These are phyloP conservation scores for Tenualosa thibaudeaui DNA, from an alignment of 2,797 vertebrate species.

Conservation along the genomic window DNA sequence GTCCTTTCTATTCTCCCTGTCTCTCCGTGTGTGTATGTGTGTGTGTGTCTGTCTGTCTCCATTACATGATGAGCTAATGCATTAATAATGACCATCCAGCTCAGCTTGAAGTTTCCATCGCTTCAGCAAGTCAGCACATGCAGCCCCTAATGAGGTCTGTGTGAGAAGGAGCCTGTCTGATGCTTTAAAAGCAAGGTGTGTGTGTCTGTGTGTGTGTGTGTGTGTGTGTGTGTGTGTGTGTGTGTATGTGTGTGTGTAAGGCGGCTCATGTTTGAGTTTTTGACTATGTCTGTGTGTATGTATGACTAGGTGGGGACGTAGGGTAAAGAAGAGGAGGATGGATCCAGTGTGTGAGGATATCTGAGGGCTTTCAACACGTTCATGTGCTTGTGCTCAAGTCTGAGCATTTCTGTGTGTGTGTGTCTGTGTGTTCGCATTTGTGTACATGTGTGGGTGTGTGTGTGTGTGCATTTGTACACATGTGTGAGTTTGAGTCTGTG, in stretches of 20 bases:
- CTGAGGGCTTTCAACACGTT: too few relatives aligned
- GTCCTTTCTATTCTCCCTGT: too few relatives aligned
- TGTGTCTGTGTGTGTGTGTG: background rate
- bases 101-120: constrained; percentile 42
- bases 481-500: too few relatives aligned
- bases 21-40: too few relatives aligned
- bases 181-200: background rate
- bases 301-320: background rate
- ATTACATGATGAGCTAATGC: constrained; percentile 38
- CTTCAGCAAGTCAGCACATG: constrained; percentile 50
- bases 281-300: background rate
- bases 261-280: too few relatives aligned
- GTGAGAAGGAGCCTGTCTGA: background rate
- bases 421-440: constrained; percentile 34
- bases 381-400: background rate
- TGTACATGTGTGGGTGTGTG: constrained; percentile 26
- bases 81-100: constrained; percentile 53
- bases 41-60: background rate
- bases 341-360: background rate
- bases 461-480: constrained; percentile 29
- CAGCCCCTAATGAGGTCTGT: constrained; percentile 39
- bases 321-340: constrained; percentile 28
- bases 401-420: constrained; percentile 33
- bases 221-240: background rate
- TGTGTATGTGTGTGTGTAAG: background rate